A percentile compares a stretch with the other conserved stretches of the same genome.
phyloP scores from a whole-genome alignment of 64 coral and sea anemone species.

The Cladopsammia gracilis region DNA sequence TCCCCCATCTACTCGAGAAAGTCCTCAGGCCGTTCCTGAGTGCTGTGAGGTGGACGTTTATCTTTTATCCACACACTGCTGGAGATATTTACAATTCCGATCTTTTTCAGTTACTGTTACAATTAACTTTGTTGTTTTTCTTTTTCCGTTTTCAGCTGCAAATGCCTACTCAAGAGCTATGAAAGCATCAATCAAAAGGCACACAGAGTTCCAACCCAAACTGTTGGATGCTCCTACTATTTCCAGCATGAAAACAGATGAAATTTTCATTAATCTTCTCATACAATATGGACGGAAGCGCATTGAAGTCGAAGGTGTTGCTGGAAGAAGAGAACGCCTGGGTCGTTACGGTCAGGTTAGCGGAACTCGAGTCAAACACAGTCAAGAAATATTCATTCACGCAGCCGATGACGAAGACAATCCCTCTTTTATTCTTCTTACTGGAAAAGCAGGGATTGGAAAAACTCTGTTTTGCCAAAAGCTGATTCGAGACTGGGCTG shows the following conservation, averaged over 20 bases:
- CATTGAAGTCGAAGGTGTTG: not conserved
- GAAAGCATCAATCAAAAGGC: conserved; percentile 21
- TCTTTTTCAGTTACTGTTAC: not conserved
- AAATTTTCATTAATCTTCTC: conserved; percentile 43
- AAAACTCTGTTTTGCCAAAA: conserved; percentile 56
- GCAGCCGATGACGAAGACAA: not conserved
- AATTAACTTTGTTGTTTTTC: not conserved
- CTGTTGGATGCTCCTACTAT: not conserved
- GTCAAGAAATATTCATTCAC: conserved; percentile 11
- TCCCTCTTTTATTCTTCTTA: conserved; percentile 12
- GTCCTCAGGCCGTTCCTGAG: too few relatives aligned
- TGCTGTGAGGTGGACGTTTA: too few relatives aligned
- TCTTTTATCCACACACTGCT: too few relatives aligned
- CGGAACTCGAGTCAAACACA: not conserved
- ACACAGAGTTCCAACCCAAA: conserved; percentile 46
- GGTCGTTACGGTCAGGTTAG: not conserved
- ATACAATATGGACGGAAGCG: not conserved
- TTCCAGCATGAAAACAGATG: conserved; percentile 18
- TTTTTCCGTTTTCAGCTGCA: not conserved
- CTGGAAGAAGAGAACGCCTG: not conserved
- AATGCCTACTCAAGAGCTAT: not conserved
- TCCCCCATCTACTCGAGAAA: too few relatives aligned
- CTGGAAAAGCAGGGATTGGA: conserved; percentile 69
- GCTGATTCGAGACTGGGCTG: conserved; percentile 39
- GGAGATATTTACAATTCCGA: too few relatives aligned